Evolutionary conservation across 2,113 vertebrate genomes (phyloP), one percentile per base, ranked within the genome.

Genomic region (Ciconia stormi): DNA sequence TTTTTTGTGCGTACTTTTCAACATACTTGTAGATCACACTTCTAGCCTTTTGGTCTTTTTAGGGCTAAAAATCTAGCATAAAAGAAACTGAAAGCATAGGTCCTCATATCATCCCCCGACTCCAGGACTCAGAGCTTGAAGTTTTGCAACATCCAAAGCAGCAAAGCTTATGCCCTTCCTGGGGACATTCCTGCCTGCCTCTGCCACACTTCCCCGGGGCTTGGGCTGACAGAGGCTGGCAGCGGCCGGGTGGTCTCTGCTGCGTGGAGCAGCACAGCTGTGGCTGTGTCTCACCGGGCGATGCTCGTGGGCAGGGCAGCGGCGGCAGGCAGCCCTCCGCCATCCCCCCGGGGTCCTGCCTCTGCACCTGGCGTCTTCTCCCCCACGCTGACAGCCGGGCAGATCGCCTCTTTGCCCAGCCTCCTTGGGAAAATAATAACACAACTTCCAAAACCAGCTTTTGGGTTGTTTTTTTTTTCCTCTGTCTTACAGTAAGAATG

Each of bases 201-300:
- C 42, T 70, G 30, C 18, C 55, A 3, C 11, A 3, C 11, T 66
- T 56, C 8, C 36, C 30, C 0, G 2, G 6, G 21, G 11, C 26
- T 27, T 0, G 0, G 67, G 30, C 58, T 47, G 6, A 0, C 15
- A 50, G 26, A 19, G 50, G 19, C 9, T 53, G 38, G 22, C 1
- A 4, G 29, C 3, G 7, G 17, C 36, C 1, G 2, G 34, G 8
- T 50, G 50, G 88, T 18, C 32, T 67, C 36, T 49, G 34, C 29
- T 22, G 8, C 0, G 0, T 16, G 22, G 25, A 65, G 49, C 2
- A 4, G 52, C 1, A 3, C 16, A 10, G 38, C 11, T 4, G 5
- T 65, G 38, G 5, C 34, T 0, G 0, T 18, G 15, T 30, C 16
- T 6, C 29, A 32, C 18, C 0, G 9, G 9, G 12, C 0, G 3